phyloP scores from a whole-genome alignment of 2,797 vertebrate genomes.

The Harpagifer antarcticus region DNA sequence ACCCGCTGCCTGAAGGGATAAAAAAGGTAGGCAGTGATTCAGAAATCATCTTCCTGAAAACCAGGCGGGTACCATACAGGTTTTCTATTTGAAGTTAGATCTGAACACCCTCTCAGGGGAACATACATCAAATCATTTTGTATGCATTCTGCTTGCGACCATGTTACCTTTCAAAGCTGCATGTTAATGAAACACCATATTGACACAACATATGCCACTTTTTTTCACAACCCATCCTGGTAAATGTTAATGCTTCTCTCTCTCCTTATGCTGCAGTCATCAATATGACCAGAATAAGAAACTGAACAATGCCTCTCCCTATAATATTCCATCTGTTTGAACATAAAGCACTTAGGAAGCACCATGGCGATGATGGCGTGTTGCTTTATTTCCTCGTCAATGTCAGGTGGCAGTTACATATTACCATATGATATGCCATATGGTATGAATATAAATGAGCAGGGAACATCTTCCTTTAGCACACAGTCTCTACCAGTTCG shows the following conservation, averaged over 20 bases:
- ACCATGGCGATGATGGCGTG: slow-evolving; percentile 41
- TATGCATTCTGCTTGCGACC: not conserved
- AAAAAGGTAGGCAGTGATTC: slow-evolving; percentile 84
- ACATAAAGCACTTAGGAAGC: slow-evolving; percentile 48
- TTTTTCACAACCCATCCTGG: slow-evolving; percentile 41
- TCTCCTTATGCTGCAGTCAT: slow-evolving; percentile 59
- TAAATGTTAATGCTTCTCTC: slow-evolving; percentile 29
- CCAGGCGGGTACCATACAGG: slow-evolving; percentile 4
- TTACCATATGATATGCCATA: slow-evolving; percentile 72
- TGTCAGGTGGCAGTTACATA: slow-evolving; percentile 66
- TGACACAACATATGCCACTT: slow-evolving; percentile 43
- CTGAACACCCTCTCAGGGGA: not conserved
- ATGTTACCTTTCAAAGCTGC: slow-evolving; percentile 23
- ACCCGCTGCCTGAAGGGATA: slow-evolving; percentile 90
- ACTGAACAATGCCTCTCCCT: slow-evolving; percentile 41
- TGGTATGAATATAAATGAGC: slow-evolving; percentile 65
- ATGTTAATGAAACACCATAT: slow-evolving; percentile 37
- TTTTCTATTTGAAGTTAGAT: slow-evolving; percentile 17
- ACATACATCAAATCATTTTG: slow-evolving; percentile 4
- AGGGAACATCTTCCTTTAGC: slow-evolving; percentile 12
- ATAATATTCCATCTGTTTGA: slow-evolving; percentile 71
- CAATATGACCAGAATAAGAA: slow-evolving; percentile 59
- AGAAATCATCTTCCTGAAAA: slow-evolving; percentile 28
- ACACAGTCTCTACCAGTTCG: not conserved
- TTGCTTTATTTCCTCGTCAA: slow-evolving; percentile 48